These are phyloP conservation scores for Gorsachius goisagi DNA, from an alignment of 2,113 vertebrate genomes.

Conservation along the genomic window DNA sequence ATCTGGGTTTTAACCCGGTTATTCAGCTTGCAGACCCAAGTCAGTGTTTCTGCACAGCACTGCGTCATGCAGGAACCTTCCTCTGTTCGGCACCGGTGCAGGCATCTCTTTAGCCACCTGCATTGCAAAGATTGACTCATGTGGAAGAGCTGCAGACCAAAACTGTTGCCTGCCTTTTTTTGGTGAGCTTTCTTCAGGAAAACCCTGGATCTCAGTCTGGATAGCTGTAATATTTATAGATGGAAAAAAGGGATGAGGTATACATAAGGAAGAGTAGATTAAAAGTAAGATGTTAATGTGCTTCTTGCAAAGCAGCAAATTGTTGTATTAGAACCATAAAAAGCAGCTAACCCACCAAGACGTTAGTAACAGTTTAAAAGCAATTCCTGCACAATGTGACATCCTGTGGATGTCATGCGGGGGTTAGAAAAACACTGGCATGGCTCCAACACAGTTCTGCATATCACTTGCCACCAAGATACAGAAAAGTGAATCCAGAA, in stretches of 20 bases:
- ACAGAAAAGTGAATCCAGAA: constrained; percentile 45
- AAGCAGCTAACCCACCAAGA: constrained; percentile 21
- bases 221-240: background rate
- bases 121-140: background rate
- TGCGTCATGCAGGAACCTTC: background rate
- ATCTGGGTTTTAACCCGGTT: background rate
- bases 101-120: background rate
- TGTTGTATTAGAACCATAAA: background rate
- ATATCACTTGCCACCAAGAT: background rate
- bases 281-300: background rate
- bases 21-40: background rate
- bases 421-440: constrained; percentile 49
- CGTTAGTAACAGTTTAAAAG: constrained; percentile 22
- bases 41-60: background rate
- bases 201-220: background rate
- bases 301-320: background rate
- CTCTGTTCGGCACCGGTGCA: background rate
- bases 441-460: background rate
- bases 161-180: background rate
- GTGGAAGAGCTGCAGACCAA: background rate
- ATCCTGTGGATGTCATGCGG: constrained; percentile 21
- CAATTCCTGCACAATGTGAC: background rate
- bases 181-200: background rate
- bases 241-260: background rate
- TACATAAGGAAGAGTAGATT: background rate